Conservation (phyloP, 2,113 vertebrate species). For the Sceloporus tristichus region DNA sequence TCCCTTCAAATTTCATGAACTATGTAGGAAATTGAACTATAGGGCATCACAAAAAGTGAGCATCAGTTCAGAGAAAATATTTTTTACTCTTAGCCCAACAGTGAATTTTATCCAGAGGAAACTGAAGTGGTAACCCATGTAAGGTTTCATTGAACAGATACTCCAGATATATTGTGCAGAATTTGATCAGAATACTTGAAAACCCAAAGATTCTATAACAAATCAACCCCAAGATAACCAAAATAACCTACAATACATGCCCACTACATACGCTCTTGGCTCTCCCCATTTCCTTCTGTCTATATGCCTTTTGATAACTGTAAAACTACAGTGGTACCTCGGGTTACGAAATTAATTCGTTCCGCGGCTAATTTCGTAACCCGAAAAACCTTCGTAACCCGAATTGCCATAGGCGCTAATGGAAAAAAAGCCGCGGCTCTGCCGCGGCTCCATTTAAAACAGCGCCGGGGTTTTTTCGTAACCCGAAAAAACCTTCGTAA, state of each 20-base stretch:
- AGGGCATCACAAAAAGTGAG: too few relatives aligned
- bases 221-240: neutral
- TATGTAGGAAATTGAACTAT: neutral
- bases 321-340: too few relatives aligned
- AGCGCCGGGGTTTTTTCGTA: too few relatives aligned
- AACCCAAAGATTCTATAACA: neutral
- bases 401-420: too few relatives aligned
- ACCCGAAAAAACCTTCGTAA: too few relatives aligned
- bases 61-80: neutral
- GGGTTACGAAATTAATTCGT: too few relatives aligned
- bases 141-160: neutral
- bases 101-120: constrained; percentile 6
- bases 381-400: too few relatives aligned
- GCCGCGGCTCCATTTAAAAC: too few relatives aligned
- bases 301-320: neutral
- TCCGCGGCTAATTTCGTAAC: too few relatives aligned
- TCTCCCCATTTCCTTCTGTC: neutral
- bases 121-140: neutral
- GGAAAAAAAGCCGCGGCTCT: too few relatives aligned
- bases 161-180: neutral
- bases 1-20: neutral
- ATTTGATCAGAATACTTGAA: neutral
- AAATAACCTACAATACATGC: neutral
- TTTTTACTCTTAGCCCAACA: neutral
- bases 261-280: neutral